phyloP scores from a whole-genome alignment of 2,797 vertebrate species.

The Coluber constrictor region DNA sequence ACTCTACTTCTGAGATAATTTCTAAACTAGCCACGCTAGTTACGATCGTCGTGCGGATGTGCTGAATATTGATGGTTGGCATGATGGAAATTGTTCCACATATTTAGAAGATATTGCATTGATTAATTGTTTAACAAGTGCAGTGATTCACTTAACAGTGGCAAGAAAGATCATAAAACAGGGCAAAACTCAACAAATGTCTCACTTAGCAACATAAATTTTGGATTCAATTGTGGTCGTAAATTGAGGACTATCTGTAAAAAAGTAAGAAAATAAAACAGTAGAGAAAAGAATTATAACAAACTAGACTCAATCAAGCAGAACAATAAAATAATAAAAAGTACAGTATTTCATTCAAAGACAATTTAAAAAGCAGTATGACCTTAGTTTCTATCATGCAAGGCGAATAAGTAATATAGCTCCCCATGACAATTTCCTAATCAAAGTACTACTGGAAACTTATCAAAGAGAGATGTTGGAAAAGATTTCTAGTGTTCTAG shows the following conservation, averaged over 20 bases:
- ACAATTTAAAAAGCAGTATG: not conserved
- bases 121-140: not conserved
- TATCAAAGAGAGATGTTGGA: not conserved
- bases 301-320: not conserved
- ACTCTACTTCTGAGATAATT: not conserved
- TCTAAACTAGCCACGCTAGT: not conserved
- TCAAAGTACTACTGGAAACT: not conserved
- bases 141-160: not conserved
- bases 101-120: not conserved
- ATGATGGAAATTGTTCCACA: not conserved
- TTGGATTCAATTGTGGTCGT: not conserved
- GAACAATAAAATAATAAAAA: not conserved
- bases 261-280: not conserved
- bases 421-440: not conserved
- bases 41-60: not conserved
- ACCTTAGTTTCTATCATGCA: not conserved
- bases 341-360: not conserved
- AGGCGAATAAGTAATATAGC: not conserved
- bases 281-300: not conserved
- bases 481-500: not conserved
- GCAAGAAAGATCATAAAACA: not conserved
- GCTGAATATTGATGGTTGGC: not conserved
- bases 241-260: not conserved
- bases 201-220: not conserved
- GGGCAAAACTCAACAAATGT: not conserved